Evolutionary conservation across 2,888 invertebrate species (phyloP).

Genomic region (Lepidochitona cinerea): DNA sequence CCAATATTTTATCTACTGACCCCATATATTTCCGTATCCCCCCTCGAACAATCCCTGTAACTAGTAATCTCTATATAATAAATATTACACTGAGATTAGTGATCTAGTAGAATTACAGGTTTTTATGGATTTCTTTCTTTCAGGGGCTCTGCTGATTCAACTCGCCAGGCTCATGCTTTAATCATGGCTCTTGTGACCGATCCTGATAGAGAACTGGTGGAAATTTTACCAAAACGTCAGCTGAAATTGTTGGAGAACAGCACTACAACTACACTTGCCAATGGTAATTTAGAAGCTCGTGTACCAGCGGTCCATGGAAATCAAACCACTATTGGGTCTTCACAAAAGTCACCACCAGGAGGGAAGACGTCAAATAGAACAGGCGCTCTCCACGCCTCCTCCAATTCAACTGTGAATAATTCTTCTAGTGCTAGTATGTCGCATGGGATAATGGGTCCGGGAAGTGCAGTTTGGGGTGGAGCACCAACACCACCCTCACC

Average conservation of each 20-base stretch:
- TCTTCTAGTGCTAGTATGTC: background rate
- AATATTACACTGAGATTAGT: too few species aligned
- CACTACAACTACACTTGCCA: background rate
- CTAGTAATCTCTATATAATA: too few species aligned
- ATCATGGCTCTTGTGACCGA: slow-evolving; percentile 95
- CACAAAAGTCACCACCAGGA: background rate
- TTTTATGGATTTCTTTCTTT: slow-evolving; percentile 42
- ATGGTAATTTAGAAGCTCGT: background rate
- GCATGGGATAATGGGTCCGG: background rate
- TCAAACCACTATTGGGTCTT: background rate
- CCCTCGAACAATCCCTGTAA: too few species aligned
- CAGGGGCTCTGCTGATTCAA: slow-evolving; percentile 91
- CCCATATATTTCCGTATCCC: too few species aligned
- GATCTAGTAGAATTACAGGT: too few species aligned
- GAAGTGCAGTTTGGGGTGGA: background rate
- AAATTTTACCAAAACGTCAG: slow-evolving; percentile 47
- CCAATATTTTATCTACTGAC: too few species aligned
- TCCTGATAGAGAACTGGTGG: slow-evolving; percentile 79
- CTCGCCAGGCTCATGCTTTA: slow-evolving; percentile 90
- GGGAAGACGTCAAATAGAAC: background rate
- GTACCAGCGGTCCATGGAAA: background rate
- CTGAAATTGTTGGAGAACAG: slow-evolving; percentile 11
- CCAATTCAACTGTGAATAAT: background rate
- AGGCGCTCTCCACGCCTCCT: background rate
- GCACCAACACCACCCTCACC: background rate